A percentile compares a stretch with the other conserved stretches of the same genome.
Evolutionary conservation across 2,888 invertebrate genomes (phyloP).

Genomic region (Ichneumoninae sp.): DNA sequence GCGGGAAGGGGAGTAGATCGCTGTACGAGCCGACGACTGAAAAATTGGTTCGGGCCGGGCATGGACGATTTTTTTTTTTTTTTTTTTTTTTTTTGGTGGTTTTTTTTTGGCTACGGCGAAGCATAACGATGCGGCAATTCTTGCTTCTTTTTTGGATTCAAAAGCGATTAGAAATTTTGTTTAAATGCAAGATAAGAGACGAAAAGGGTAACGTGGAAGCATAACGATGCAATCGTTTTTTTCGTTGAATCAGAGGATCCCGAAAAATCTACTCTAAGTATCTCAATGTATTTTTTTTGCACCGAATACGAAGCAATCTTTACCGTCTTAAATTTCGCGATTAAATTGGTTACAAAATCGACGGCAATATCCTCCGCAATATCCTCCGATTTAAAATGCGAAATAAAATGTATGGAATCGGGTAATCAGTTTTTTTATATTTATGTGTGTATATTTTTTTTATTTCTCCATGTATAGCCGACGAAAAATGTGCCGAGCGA

Average conservation of each 20-base stretch:
- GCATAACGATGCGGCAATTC: background rate
- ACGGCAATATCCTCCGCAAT: background rate
- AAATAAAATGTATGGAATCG: background rate
- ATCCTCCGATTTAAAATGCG: background rate
- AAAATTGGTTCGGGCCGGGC: too few species aligned
- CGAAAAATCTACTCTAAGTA: too few species aligned
- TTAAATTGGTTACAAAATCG: too few species aligned
- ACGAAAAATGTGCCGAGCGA: background rate
- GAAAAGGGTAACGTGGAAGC: too few species aligned
- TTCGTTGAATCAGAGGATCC: background rate
- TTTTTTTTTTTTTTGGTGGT: too few species aligned
- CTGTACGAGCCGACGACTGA: background rate
- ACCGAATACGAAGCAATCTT: too few species aligned
- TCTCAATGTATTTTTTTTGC: too few species aligned
- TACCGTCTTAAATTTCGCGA: too few species aligned
- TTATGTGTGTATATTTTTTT: background rate
- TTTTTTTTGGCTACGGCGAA: background rate
- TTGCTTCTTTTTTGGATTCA: too few species aligned
- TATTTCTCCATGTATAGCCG: background rate
- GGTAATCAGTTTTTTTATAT: background rate
- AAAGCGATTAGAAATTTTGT: too few species aligned
- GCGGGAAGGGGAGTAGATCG: background rate
- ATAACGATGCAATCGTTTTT: background rate
- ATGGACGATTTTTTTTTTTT: background rate
- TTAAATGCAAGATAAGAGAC: too few species aligned